Percentiles rank a stretch among this genome's conserved stretches.
Conservation (phyloP, 2,888 invertebrate genomes). For the Macrosiphum euphorbiae region DNA sequence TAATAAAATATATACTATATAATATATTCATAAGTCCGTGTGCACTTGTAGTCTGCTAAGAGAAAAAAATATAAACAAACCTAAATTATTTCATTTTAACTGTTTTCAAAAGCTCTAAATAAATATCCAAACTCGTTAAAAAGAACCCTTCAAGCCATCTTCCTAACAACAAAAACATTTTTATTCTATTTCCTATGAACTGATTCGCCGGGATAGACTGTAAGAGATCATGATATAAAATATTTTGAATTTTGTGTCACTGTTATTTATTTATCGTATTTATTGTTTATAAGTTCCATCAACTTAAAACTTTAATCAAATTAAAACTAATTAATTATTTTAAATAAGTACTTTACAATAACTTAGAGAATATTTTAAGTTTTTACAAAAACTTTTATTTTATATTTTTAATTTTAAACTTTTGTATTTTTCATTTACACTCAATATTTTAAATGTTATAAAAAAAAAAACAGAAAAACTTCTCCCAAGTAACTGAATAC, state of each 20-base stretch:
- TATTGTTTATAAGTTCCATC: neutral
- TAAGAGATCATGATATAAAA: neutral
- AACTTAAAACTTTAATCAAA: neutral
- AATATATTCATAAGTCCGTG: neutral
- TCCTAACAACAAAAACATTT: neutral
- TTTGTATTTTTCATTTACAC: slow-evolving; percentile 25
- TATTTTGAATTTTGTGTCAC: neutral
- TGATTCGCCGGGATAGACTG: neutral
- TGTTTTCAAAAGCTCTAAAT: neutral
- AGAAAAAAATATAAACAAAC: neutral
- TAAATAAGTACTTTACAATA: slow-evolving; percentile 1
- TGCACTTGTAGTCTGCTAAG: neutral
- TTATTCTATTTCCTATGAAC: neutral
- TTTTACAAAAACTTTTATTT: neutral
- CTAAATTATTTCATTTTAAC: neutral
- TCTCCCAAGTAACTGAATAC: neutral
- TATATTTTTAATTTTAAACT: neutral
- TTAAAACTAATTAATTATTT: neutral
- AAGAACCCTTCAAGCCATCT: neutral
- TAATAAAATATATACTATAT: neutral
- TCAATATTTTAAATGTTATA: neutral
- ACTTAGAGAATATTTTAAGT: neutral
- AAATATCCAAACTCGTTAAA: neutral
- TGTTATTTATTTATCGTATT: neutral
- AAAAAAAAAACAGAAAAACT: neutral